Conservation (phyloP, 1,140 invertebrate species). For the Calephelis nemesis region DNA sequence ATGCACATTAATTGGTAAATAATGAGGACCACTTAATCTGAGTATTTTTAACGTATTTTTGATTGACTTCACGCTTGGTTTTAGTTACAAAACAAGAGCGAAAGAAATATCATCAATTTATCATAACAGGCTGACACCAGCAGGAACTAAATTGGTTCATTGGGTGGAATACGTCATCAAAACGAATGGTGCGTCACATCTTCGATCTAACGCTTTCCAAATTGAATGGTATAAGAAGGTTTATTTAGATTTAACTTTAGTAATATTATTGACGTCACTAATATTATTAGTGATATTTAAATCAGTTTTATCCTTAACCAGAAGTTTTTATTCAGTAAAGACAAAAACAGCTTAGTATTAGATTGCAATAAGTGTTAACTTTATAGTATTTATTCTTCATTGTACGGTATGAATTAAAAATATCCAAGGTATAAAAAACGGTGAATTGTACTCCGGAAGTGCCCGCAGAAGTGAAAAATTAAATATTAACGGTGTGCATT, state of each 20-base stretch:
- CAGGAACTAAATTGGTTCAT: slow-evolving; percentile 41
- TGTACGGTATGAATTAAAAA: too few species aligned
- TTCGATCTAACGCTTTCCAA: slow-evolving; percentile 42
- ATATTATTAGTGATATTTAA: slow-evolving; percentile 2
- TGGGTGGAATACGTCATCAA: slow-evolving; percentile 50
- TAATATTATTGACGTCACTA: slow-evolving; percentile 29
- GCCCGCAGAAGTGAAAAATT: too few species aligned
- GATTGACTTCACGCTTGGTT: slow-evolving; percentile 3
- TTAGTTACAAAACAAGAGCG: slow-evolving; percentile 36
- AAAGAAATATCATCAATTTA: slow-evolving; percentile 37
- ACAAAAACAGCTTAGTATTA: slow-evolving; percentile 17
- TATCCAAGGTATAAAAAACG: too few species aligned
- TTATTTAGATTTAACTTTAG: slow-evolving; percentile 40
- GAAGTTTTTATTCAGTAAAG: slow-evolving; percentile 4
- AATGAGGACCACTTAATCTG: too few species aligned
- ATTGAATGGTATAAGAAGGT: slow-evolving; percentile 46
- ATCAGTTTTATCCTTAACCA: slow-evolving; percentile 3
- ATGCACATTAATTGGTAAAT: too few species aligned
- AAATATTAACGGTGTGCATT: too few species aligned
- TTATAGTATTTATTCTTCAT: too few species aligned
- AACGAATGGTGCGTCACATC: slow-evolving; percentile 45
- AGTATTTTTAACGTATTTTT: too few species aligned
- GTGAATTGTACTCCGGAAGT: too few species aligned
- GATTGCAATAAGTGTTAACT: too few species aligned
- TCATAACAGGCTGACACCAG: slow-evolving; percentile 40